Evolutionary conservation across 2,888 invertebrate species (phyloP).

Genomic region (Rhagium mordax): DNA sequence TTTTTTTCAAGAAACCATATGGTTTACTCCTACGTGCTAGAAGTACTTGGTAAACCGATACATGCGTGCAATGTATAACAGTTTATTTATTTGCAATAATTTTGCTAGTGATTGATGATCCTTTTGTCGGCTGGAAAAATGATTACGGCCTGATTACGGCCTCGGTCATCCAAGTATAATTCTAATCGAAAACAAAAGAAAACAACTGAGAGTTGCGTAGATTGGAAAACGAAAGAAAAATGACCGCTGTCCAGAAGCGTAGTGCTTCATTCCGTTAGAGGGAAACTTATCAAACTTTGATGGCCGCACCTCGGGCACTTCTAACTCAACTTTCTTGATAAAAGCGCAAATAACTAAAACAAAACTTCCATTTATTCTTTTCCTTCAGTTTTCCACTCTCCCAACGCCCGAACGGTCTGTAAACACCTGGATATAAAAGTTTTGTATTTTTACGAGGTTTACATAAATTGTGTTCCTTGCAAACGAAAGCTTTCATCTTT

Average conservation of each 20-base stretch:
- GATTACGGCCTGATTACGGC: not conserved
- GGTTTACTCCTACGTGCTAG: no score
- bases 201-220: slow-evolving; percentile 65
- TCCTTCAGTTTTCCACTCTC: slow-evolving; percentile 26
- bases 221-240: slow-evolving; percentile 73
- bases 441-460: slow-evolving; percentile 51
- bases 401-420: slow-evolving; percentile 56
- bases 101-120: no score
- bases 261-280: slow-evolving; percentile 63
- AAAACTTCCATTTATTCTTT: slow-evolving; percentile 58
- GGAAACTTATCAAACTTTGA: slow-evolving; percentile 71
- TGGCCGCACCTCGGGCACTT: slow-evolving; percentile 64
- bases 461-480: slow-evolving; percentile 27
- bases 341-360: slow-evolving; percentile 69
- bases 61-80: no score
- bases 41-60: no score
- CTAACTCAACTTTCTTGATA: slow-evolving; percentile 68
- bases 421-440: slow-evolving; percentile 63
- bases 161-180: slow-evolving; percentile 37
- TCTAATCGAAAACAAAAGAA: slow-evolving; percentile 56
- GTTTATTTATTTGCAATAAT: no score
- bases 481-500: slow-evolving; percentile 29
- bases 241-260: slow-evolving; percentile 68
- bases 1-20: no score
- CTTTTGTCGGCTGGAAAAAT: no score